Evolutionary conservation across 2,797 vertebrate species (phyloP).

Genomic region (Rhadinocentrus ornatus): DNA sequence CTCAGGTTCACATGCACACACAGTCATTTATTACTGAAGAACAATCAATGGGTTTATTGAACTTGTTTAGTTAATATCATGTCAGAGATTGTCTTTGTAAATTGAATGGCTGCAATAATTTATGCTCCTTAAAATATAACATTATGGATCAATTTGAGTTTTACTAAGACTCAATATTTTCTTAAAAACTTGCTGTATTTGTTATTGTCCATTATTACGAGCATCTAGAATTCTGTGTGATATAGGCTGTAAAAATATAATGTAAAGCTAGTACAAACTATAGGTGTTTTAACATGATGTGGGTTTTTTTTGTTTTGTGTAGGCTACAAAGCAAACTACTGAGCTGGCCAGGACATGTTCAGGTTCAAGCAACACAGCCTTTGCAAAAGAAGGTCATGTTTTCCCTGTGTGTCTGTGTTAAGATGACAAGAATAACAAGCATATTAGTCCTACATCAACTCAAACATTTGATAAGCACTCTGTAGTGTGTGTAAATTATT

Average conservation of each 20-base stretch:
- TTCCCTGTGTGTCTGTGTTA: background rate
- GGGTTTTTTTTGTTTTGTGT: conserved; percentile 45
- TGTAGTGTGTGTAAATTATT: background rate
- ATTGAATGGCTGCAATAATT: conserved; percentile 4
- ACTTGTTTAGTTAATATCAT: conserved; percentile 43
- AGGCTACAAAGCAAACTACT: conserved; percentile 67
- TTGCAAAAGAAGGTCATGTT: conserved; percentile 83
- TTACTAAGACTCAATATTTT: background rate
- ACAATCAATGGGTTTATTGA: conserved; percentile 52
- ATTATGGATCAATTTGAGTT: background rate
- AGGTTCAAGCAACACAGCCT: conserved; percentile 62
- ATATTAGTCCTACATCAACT: background rate
- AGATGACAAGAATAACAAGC: background rate
- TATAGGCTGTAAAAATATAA: background rate
- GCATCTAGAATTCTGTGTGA: background rate
- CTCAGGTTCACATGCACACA: conserved; percentile 56
- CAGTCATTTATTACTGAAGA: conserved; percentile 37
- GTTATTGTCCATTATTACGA: background rate
- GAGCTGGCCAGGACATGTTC: conserved; percentile 68
- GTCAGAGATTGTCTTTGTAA: conserved; percentile 19
- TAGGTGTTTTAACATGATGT: background rate
- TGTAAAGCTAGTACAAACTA: background rate
- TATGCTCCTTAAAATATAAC: background rate
- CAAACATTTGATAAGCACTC: conserved; percentile 1
- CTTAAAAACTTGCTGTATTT: conserved; percentile 17